Base-by-base conservation (phyloP, 2,888 invertebrate genomes). In the Hydriomena furcata region DNA sequence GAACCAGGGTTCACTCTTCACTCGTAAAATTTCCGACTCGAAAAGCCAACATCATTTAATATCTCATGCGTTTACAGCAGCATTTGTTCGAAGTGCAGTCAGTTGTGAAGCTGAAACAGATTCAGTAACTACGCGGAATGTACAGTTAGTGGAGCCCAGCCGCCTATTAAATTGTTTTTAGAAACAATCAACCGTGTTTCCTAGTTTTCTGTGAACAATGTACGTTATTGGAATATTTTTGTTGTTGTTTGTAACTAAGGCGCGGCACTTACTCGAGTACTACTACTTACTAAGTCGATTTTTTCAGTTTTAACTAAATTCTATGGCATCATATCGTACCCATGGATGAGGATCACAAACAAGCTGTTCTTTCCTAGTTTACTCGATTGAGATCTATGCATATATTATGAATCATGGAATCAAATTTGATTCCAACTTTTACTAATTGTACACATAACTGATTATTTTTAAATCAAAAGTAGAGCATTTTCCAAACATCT, bases 131-230 rank as follows among this genome's bases (percentile, higher is more conserved):
- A 48, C 25, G 71, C 63, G 73, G 73, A 76, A 80, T 74, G 79
- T 75, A 73, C 70, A 71, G 73, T 76, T 76, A 71, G 72, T 75
- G 71, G 73, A 72, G 72, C 66, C 73, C 71, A 69, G 67, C 68
- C 63, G 71, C 65, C 63, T 76, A 76, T 73, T 71, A 76, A 79
- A 82, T 84, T 82, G 81, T 83, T 83, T 81, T 79, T 74, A 73
- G 71, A 68, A 81, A 76, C 75, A 76, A 77, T 77, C 70, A 68
- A 54, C 35, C 55, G 65, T 63, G 68, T 37, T 68, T 68, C 13
- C 21, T 17, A 42, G 70, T 75, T 66, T 66, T 68, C 71, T 59
- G 61, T 68, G 21, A 71, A 74, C 69, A 69, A 68, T 71, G 71
- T 68, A 63, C 65, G 66, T 67, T 73, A 73, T 68, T 37, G 37